Evolutionary conservation across 2,113 vertebrate species (phyloP), one percentile per base, ranked within the genome.

Genomic region (Albula goreensis): DNA sequence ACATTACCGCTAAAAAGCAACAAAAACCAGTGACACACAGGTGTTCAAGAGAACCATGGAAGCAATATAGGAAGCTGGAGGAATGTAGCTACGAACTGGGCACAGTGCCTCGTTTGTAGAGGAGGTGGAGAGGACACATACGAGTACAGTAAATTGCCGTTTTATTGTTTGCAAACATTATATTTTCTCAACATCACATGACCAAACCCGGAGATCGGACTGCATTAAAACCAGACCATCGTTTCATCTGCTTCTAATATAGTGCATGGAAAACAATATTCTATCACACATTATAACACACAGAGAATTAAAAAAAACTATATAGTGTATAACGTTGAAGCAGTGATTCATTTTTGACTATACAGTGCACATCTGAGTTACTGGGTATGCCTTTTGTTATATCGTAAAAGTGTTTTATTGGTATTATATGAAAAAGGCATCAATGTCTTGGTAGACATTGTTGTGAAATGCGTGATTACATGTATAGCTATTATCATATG

Each of bases 371-470:
- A 50, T 90, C 93, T 90, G 88, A 95, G 94, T 92, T 93, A 94
- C 92, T 94, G 94, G 91, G 81, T 94, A 95, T 93, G 92, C 95
- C 94, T 93, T 95, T 92, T 0, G 4, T 83, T 96, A 93, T 92
- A 91, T 94, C 94, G 95, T 96, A 94, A 88, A 94, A 96, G 95
- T 96, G 95, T 96, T 95, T 91, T 91, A 92, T 95, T 96, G 96
- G 94, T 95, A 93, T 95, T 95, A 92, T 92, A 95, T 96, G 95
- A 94, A 94, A 87, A 89, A 90, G 87, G 93, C 95, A 94, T 94
- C 96, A 95, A 92, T 96, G 95, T 97, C 96, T 96, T 92, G 94
- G 93, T 96, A 94, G 96, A 95, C 95, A 95, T 96, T 96, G 96
- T 91, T 92, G 93, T 95, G 93, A 92, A 94, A 93, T 90, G 93